phyloP scores from a whole-genome alignment of 2,797 vertebrate species.

The Leptoclinus maculatus region DNA sequence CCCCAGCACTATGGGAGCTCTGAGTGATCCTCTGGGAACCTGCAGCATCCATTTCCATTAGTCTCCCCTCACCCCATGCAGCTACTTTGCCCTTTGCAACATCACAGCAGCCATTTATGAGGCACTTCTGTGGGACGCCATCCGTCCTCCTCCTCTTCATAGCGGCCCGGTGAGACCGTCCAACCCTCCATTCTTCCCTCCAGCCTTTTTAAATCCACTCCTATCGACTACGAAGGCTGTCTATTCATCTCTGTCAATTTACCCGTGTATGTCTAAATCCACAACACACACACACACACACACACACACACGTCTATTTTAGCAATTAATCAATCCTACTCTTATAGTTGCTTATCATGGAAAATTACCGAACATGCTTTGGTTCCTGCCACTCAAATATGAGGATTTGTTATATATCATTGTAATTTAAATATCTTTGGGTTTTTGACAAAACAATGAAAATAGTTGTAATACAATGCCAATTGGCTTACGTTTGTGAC shows the following conservation, averaged over 20 bases:
- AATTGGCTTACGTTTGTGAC: neutral
- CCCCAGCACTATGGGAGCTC: conserved; percentile 3
- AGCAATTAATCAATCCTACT: neutral
- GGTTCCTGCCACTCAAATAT: neutral
- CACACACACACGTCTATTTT: neutral
- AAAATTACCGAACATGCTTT: neutral
- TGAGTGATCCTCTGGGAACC: conserved; percentile 36
- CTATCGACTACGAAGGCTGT: neutral
- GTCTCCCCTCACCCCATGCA: conserved; percentile 34
- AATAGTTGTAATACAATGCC: neutral
- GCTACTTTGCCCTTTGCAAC: conserved; percentile 71
- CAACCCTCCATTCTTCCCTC: conserved; percentile 40
- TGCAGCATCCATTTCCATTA: conserved; percentile 54
- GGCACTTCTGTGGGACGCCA: conserved; percentile 30
- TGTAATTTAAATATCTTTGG: neutral
- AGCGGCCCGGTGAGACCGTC: conserved; percentile 43
- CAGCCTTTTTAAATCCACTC: conserved; percentile 27
- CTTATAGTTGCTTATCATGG: neutral
- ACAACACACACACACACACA: neutral
- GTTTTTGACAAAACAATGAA: neutral
- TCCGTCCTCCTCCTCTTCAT: conserved; percentile 27
- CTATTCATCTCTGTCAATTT: conserved; percentile 11
- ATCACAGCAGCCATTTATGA: conserved; percentile 65
- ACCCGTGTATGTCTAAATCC: neutral
- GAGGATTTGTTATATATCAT: neutral